Evolutionary conservation across 2,888 invertebrate species (phyloP).

Genomic region (Erebia palarica): DNA sequence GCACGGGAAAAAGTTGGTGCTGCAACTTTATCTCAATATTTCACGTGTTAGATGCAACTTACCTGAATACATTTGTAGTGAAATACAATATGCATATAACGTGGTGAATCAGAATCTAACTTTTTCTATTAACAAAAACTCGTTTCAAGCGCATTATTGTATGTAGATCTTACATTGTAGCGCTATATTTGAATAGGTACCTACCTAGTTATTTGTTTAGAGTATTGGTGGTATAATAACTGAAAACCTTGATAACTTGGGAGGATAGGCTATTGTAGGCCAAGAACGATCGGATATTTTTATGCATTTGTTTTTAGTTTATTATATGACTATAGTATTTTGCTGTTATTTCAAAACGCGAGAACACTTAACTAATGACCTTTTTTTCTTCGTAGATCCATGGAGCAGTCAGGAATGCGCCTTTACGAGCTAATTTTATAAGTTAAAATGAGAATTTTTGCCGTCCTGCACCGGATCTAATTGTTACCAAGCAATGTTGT

Average conservation of each 20-base stretch:
- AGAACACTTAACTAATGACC: neutral
- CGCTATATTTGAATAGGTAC: neutral
- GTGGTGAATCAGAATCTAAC: slow-evolving; percentile 20
- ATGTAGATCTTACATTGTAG: neutral
- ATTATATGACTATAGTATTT: no score
- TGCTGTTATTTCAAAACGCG: no score
- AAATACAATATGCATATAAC: slow-evolving; percentile 25
- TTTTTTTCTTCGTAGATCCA: slow-evolving; percentile 46
- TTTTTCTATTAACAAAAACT: slow-evolving; percentile 25
- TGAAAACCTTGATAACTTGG: neutral
- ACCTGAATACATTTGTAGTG: slow-evolving; percentile 22
- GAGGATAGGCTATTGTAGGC: no score
- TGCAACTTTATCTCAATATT: slow-evolving; percentile 27
- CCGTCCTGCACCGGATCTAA: slow-evolving; percentile 26
- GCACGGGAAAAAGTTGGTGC: slow-evolving; percentile 3
- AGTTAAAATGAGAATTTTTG: slow-evolving; percentile 21
- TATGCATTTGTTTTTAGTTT: no score
- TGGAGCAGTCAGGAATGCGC: slow-evolving; percentile 46
- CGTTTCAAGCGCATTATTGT: neutral
- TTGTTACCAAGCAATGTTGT: slow-evolving; percentile 9
- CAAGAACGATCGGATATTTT: no score
- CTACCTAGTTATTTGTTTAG: neutral
- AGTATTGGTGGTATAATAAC: neutral
- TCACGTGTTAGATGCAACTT: slow-evolving; percentile 28
- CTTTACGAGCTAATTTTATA: slow-evolving; percentile 40